Percentiles rank a stretch among this genome's conserved stretches.
Evolutionary conservation across 2,113 vertebrate species (phyloP).

Genomic region (Numida meleagris): DNA sequence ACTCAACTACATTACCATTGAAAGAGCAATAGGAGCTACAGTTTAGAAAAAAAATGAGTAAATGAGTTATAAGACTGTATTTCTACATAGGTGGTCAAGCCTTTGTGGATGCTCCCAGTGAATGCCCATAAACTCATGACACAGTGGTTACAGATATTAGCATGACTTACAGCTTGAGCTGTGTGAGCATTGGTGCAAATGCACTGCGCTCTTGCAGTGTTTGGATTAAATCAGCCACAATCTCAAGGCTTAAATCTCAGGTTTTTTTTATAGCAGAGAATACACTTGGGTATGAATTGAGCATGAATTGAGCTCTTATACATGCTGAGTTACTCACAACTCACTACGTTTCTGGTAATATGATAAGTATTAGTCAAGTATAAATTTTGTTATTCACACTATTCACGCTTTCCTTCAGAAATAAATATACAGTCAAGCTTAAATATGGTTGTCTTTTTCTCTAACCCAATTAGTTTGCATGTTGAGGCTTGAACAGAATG

Average conservation of each 20-base stretch:
- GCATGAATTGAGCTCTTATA: not conserved
- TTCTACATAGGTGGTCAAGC: not conserved
- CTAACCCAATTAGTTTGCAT: not conserved
- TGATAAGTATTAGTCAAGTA: not conserved
- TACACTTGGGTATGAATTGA: not conserved
- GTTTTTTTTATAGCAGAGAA: not conserved
- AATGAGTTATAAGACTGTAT: not conserved
- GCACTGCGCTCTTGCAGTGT: not conserved
- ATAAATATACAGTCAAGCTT: not conserved
- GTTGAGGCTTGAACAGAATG: not conserved
- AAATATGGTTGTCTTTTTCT: not conserved
- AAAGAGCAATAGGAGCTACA: not conserved
- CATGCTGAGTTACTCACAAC: not conserved
- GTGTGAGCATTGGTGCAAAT: not conserved
- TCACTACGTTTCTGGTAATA: not conserved
- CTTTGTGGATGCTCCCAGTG: not conserved
- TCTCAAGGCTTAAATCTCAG: not conserved
- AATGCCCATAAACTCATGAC: not conserved
- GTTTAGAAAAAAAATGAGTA: not conserved
- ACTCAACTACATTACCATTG: accelerated
- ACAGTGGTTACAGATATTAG: not conserved
- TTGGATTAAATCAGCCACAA: not conserved
- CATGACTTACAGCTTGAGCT: not conserved
- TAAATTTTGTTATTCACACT: accelerated
- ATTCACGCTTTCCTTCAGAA: not conserved